Evolutionary conservation across 2,113 vertebrate species (phyloP).

Genomic region (Calidris pugnax): DNA sequence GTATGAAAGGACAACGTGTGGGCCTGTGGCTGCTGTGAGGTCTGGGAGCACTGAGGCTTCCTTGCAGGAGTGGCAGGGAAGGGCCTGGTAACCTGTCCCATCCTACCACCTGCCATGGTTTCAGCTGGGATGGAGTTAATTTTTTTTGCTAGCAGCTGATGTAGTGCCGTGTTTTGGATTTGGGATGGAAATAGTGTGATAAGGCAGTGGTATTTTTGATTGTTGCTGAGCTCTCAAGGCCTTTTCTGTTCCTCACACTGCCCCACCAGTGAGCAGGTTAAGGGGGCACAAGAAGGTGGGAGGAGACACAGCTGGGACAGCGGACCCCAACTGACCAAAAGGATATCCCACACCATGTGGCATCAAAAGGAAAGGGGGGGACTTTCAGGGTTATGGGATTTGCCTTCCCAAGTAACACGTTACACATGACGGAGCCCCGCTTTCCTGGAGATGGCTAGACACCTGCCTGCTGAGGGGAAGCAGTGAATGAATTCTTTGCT

Average conservation of each 20-base stretch:
- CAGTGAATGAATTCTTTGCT: not conserved
- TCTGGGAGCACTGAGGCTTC: accelerated
- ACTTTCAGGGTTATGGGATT: not conserved
- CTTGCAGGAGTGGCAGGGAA: not conserved
- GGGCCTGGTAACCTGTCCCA: not conserved
- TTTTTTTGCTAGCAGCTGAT: not conserved
- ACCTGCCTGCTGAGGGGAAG: not conserved
- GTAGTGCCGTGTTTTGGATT: not conserved
- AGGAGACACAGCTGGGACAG: not conserved
- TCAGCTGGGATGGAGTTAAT: not conserved
- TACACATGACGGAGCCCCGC: not conserved
- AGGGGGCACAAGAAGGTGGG: not conserved
- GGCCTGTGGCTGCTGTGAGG: not conserved
- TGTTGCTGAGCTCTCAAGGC: not conserved
- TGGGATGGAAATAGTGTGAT: not conserved
- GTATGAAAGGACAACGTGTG: not conserved
- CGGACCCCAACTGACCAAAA: not conserved
- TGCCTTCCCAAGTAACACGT: not conserved
- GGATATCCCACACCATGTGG: not conserved
- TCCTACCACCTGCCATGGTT: not conserved
- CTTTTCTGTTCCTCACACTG: not conserved
- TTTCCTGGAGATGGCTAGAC: not conserved
- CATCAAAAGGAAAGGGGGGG: not conserved
- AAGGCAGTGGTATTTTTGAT: not conserved
- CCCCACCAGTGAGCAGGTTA: not conserved